phyloP scores from a whole-genome alignment of 1,140 invertebrate species.

The Melipona quadrifasciata region DNA sequence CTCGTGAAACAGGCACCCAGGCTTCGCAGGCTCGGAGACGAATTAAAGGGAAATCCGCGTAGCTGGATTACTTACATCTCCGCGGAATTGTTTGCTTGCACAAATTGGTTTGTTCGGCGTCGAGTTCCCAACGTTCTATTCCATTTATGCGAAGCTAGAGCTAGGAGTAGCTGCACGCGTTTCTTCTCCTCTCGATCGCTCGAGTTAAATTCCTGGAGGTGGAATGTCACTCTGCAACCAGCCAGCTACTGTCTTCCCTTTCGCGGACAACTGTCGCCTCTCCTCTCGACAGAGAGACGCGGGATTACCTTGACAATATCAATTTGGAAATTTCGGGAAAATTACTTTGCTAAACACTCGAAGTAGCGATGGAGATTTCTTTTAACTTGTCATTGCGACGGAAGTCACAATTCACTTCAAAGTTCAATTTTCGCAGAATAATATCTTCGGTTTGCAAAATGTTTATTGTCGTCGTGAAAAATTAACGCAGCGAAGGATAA shows the following conservation, averaged over 20 bases:
- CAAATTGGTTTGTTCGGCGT: slow-evolving; percentile 72
- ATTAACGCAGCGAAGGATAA: too few relatives aligned
- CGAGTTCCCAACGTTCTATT: slow-evolving; percentile 72
- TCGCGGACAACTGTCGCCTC: not conserved
- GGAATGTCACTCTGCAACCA: not conserved
- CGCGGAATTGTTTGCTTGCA: slow-evolving; percentile 69
- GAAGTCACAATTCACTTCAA: too few relatives aligned
- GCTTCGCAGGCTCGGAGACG: slow-evolving; percentile 10
- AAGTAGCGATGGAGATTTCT: not conserved
- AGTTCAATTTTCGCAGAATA: not conserved
- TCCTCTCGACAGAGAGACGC: not conserved
- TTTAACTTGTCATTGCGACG: too few relatives aligned
- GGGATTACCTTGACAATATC: not conserved
- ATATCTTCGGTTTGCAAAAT: not conserved
- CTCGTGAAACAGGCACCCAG: not conserved
- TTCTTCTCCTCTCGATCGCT: slow-evolving; percentile 30
- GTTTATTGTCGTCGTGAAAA: too few relatives aligned
- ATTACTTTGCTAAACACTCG: too few relatives aligned
- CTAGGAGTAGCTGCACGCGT: not conserved
- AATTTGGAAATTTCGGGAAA: not conserved
- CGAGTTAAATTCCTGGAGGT: not conserved
- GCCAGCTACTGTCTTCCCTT: not conserved
- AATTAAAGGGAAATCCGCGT: slow-evolving; percentile 43
- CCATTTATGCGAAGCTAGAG: slow-evolving; percentile 61
- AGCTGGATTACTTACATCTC: slow-evolving; percentile 56